Percentiles rank a stretch among this genome's conserved stretches.
phyloP scores from a whole-genome alignment of 2,888 invertebrate genomes.

The Caenorhabditis drosophilae region DNA sequence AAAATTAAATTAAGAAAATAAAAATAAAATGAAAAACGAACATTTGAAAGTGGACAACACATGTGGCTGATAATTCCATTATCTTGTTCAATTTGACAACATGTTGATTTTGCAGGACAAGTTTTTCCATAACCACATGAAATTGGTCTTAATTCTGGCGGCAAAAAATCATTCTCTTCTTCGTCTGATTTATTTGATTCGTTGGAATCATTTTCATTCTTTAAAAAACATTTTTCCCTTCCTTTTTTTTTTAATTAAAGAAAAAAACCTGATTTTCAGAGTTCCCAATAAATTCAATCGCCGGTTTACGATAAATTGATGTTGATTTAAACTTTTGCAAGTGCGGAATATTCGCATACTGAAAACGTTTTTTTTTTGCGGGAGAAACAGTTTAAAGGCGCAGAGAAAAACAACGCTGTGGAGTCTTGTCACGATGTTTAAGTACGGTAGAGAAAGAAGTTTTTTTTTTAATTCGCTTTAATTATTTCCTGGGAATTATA shows the following conservation, averaged over 20 bases:
- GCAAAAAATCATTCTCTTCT: constrained; percentile 12
- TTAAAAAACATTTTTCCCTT: no score
- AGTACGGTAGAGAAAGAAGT: no score
- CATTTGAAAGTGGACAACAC: constrained; percentile 49
- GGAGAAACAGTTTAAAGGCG: background rate
- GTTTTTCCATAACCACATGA: constrained; percentile 30
- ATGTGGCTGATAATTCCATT: constrained; percentile 13
- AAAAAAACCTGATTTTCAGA: no score
- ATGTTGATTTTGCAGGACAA: constrained; percentile 45
- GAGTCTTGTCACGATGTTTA: no score
- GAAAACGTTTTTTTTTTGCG: background rate
- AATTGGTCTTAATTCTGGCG: constrained; percentile 11
- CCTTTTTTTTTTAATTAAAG: no score
- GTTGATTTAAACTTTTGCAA: constrained; percentile 45
- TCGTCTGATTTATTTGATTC: background rate
- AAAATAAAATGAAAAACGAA: constrained; percentile 5
- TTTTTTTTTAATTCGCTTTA: no score
- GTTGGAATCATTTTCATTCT: no score
- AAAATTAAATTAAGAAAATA: background rate
- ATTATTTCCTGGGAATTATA: no score
- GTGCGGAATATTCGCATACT: constrained; percentile 22
- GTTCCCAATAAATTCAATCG: constrained; percentile 23
- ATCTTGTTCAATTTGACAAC: constrained; percentile 13
- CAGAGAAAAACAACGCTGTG: constrained; percentile 3
- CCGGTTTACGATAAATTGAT: constrained; percentile 35